phyloP scores from a whole-genome alignment of 2,113 vertebrate genomes.

The Prinia subflava region DNA sequence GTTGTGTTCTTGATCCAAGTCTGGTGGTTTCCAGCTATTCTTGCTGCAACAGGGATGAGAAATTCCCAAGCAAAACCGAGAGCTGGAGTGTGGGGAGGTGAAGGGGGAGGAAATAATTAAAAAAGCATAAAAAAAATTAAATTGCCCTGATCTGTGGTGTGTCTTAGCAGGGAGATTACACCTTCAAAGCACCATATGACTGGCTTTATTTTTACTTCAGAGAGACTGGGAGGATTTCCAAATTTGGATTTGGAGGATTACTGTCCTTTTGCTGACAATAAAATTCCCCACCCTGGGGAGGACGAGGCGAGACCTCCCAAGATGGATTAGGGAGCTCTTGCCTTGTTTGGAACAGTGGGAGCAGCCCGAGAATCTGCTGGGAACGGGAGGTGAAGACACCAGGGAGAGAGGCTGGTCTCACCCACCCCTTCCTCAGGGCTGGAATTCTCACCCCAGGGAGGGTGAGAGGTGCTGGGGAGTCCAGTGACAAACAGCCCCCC shows the following conservation, averaged over 20 bases:
- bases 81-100: neutral
- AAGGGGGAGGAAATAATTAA: neutral
- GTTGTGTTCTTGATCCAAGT: neutral
- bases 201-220: conserved; percentile 68
- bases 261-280: conserved; percentile 48
- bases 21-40: neutral
- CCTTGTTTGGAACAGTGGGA: neutral
- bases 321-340: conserved; percentile 30
- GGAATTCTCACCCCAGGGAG: neutral
- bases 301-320: conserved; percentile 63
- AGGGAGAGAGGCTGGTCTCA: neutral
- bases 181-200: conserved; percentile 57
- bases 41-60: neutral
- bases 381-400: neutral
- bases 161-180: conserved; percentile 59
- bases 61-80: neutral
- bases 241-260: conserved; percentile 74
- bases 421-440: neutral
- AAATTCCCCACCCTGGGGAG: conserved; percentile 1
- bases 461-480: neutral
- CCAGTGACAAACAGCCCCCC: neutral
- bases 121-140: neutral
- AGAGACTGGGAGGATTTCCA: conserved; percentile 67
- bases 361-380: neutral
- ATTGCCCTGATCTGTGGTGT: neutral